Evolutionary conservation across 2,797 vertebrate species (phyloP), one percentile per base, ranked within the genome.

Genomic region (Scleropages formosus): DNA sequence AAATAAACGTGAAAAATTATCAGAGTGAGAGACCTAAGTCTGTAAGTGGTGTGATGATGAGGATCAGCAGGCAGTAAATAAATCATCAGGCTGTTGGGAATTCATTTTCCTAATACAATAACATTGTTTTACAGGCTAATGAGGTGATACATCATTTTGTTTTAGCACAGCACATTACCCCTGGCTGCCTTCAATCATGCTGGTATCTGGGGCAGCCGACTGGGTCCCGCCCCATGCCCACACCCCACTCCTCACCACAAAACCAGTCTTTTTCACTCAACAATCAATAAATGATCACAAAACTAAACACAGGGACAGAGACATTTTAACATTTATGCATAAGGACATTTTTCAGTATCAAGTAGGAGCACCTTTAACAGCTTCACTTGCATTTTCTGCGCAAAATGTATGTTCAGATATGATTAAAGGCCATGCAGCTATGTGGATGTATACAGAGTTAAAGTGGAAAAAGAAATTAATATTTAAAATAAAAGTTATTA

Each of bases 151-250:
- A 78, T 78, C 72, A 78, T 44, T 16, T 22, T 78, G 46, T 69
- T 78, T 74, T 74, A 69, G 13, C 72, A 74, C 72, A 78, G 76
- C 46, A 78, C 72, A 74, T 78, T 74, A 69, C 72, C 76, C 64
- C 72, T 53, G 44, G 58, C 16, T 59, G 56, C 76, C 71, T 66
- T 77, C 71, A 73, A 77, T 77, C 76, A 73, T 77, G 39, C 27
- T 65, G 46, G 63, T 77, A 77, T 77, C 76, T 77, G 20, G 31
- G 71, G 61, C 10, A 58, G 39, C 20, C 27, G 59, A 69, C 65
- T 49, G 65, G 11, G 65, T 20, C 65, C 65, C 4, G 6, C 68
- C 72, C 71, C n/a, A 68, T 13, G 12, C 71, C 58, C 58, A 61
- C 56, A n/a, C 6, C 11, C 24, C 22, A n/a, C n/a, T n/a, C n/a